Conservation (phyloP, 2,113 vertebrate species). For the Eira barbara region DNA sequence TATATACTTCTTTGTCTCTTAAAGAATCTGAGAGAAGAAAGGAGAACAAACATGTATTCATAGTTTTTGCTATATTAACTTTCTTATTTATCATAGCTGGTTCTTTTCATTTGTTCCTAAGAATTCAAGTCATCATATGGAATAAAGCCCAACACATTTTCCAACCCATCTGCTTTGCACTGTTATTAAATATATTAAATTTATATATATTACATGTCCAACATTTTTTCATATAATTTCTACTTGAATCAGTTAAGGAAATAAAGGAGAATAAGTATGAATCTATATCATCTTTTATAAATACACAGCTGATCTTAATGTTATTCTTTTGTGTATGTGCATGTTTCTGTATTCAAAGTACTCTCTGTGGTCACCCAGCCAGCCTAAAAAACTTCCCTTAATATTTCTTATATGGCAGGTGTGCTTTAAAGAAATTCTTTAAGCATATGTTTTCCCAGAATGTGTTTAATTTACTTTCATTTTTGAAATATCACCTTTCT, state of each 20-base stretch:
- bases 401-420: not conserved
- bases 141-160: not conserved
- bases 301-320: not conserved
- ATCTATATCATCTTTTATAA: not conserved
- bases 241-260: not conserved
- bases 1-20: not conserved
- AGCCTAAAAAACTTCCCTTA: not conserved
- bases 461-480: not conserved
- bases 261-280: not conserved
- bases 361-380: not conserved
- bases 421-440: not conserved
- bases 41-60: not conserved
- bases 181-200: not conserved
- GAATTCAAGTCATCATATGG: not conserved
- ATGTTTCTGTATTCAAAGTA: not conserved
- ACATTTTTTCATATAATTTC: not conserved
- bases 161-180: not conserved
- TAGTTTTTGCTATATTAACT: not conserved
- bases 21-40: not conserved
- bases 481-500: not conserved
- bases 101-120: not conserved
- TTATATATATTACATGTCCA: not conserved
- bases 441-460: not conserved
- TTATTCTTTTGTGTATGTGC: not conserved
- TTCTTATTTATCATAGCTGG: not conserved